Base-by-base conservation (phyloP, 2,888 invertebrate genomes). In the Lissocephala sabroskyi region DNA sequence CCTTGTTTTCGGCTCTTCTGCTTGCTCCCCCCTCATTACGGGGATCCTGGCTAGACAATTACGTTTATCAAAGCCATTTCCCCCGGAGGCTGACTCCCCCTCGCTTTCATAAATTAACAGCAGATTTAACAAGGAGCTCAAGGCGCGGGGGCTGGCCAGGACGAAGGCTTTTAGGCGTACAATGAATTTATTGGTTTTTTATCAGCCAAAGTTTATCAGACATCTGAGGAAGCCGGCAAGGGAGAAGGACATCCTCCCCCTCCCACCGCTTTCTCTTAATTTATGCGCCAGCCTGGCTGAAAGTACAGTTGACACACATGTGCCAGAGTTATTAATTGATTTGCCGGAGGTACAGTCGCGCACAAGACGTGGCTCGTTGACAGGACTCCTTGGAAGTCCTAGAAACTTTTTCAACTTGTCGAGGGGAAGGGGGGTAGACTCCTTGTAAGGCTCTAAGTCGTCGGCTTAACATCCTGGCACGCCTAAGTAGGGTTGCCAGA, bases 51-150 rank as follows among this genome's bases (percentile, higher is more conserved):
- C 48, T 51, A 62, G 65, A 67, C 62, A 65, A 61, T 67, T 63
- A 54, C 67, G 54, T 73, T 75, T 70, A 67, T 70, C 65, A 70
- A 75, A 75, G 73, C 63, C 62, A 65, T 71, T 70, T 62, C 53
- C 51, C 45, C 18, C 32, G 46, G 54, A 41, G 36, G 53, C 35
- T 43, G 45, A 30, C 36, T 35, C 19, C 45, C 29, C 36, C 39
- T 30, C 23, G 18, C 17, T 19, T 23, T 16, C 17, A 68, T 65
- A 75, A 67, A 76, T 73, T 64, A 73, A 56, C 52, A n/a, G 61
- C 47, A 45, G 52, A 68, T 56, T 73, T 70, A 68, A 75, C 71
- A 62, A 67, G 23, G 7, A 5, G 7, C 23, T 5, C 23, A 23
- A 5, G 7, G 23, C 23, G 4, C 23, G 3, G 23, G 3, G 4